Conservation (phyloP, 2,113 vertebrate species). For the Eubucco bourcierii region DNA sequence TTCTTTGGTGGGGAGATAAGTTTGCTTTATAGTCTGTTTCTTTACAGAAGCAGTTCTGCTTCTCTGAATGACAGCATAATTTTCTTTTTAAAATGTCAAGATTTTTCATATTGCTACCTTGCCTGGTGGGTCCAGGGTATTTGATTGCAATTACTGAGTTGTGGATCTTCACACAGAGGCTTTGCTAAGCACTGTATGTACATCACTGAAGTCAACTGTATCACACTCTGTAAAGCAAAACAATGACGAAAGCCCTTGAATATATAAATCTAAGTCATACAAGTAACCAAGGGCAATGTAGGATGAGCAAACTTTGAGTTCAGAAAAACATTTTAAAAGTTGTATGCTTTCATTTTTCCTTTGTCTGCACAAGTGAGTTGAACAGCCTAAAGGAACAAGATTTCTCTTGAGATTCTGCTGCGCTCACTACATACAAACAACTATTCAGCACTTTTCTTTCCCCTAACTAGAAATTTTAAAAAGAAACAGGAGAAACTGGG, state of each 20-base stretch:
- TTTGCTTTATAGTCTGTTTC: not conserved
- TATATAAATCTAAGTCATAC: not conserved
- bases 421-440: constrained; percentile 1
- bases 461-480: not conserved
- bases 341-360: constrained; percentile 21
- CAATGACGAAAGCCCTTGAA: constrained; percentile 5
- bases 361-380: constrained; percentile 27
- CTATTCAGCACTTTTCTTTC: constrained; percentile 16
- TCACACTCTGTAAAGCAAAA: not conserved
- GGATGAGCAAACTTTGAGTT: constrained; percentile 29
- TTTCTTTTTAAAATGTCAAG: not conserved
- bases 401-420: constrained; percentile 25
- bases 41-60: not conserved
- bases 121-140: not conserved
- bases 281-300: constrained; percentile 42
- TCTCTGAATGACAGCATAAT: not conserved
- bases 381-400: constrained; percentile 37
- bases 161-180: not conserved
- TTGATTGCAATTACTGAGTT: not conserved
- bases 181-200: not conserved
- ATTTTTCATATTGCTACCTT: not conserved
- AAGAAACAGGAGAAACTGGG: not conserved
- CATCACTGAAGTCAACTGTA: not conserved
- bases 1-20: not conserved
- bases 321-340: constrained; percentile 14